Base-by-base conservation (phyloP, 2,113 vertebrate genomes). In the Candoia aspera region DNA sequence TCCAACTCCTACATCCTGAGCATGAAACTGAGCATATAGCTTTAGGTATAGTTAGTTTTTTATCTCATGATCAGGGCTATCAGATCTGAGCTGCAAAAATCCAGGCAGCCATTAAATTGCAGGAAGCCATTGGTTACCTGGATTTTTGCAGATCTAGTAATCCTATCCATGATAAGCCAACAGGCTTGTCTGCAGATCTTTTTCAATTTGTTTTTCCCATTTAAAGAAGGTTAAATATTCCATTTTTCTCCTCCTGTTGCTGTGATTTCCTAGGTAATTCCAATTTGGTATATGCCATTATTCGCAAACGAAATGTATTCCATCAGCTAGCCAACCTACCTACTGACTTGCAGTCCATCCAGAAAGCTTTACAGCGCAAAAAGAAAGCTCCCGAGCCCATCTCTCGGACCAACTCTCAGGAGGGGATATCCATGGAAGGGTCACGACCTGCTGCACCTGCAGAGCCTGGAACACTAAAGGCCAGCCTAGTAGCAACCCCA, bases 251-350 rank as follows among this genome's bases (percentile, higher is more conserved):
- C 23, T 92, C 23, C 29, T 53, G 1, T 89, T 91, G n/a, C 64
- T 94, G 46, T 93, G 46, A 17, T 92, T 95, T 85, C 3, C 1
- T 96, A 99, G 99, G 99, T 87, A 99, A 99, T 97, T 99, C 98
- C 91, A 99, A 99, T 95, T 95, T 99, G 96, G 99, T 99, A 24
- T 99, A 99, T 0, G 98, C 99, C 94, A 99, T 99, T 95, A 99
- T 99, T 96, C 99, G 99, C 87, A 99, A 99, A 94, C 98, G 99
- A 29, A 98, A 98, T 0, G 98, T 99, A 46, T 99, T 99, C 96
- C 99, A 99, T 95, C 99, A 99, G 97, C 96, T 99, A 97, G 99
- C 99, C 95, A 99, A 99, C 97, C 95, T 99, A 79, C 98, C 99
- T 73, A 98, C 98, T 0, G 99, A 99, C 93, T 92, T 97, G 0